Percentiles rank a stretch among this genome's conserved stretches.
phyloP scores from a whole-genome alignment of 2,888 invertebrate genomes.

The Endotricha flammealis region DNA sequence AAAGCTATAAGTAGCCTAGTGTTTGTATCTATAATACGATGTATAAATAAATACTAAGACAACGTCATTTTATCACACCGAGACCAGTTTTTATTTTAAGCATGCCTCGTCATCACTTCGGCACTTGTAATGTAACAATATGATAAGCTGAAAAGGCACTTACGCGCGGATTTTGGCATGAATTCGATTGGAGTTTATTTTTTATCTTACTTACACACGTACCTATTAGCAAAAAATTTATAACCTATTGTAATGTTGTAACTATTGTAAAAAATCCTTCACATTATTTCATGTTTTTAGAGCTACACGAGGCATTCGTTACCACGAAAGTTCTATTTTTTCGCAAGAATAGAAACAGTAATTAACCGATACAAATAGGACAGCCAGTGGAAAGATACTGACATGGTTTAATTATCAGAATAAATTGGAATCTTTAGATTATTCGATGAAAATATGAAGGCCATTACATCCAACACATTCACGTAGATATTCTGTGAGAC shows the following conservation, averaged over 20 bases:
- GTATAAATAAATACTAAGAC: too few relatives aligned
- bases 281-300: constrained; percentile 12
- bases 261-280: too few relatives aligned
- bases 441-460: too few relatives aligned
- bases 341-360: not conserved
- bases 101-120: not conserved
- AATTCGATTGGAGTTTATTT: constrained; percentile 22
- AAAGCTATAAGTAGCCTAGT: too few relatives aligned
- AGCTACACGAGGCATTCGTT: constrained; percentile 1
- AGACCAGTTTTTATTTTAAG: too few relatives aligned
- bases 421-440: too few relatives aligned
- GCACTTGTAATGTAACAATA: not conserved
- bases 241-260: constrained; percentile 26
- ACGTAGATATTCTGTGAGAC: too few relatives aligned
- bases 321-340: not conserved
- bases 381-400: too few relatives aligned
- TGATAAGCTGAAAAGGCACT: not conserved
- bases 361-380: not conserved
- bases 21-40: too few relatives aligned
- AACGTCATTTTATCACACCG: too few relatives aligned
- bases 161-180: constrained; percentile 29
- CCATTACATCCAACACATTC: too few relatives aligned
- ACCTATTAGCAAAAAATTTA: constrained; percentile 30
- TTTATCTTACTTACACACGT: constrained; percentile 15
- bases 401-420: too few relatives aligned